Base-by-base conservation (phyloP, 2,113 vertebrate genomes). In the Lasiurus borealis region DNA sequence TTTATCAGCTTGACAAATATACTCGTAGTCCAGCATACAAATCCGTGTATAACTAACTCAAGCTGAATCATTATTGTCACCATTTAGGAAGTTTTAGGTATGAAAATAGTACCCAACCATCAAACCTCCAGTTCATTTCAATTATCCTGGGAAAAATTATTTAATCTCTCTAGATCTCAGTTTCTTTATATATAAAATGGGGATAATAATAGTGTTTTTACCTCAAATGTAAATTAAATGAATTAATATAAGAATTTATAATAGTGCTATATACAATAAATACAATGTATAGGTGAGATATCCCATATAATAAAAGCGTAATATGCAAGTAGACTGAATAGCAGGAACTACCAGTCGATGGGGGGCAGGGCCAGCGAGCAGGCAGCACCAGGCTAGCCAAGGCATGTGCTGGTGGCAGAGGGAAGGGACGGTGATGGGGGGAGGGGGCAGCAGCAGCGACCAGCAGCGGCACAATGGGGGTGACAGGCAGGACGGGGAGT, bases 401-500 rank as follows among this genome's bases (percentile, higher is more conserved):
- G 59, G 9, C 4, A 1, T 11, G 10, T 27, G 59, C 9, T 23
- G 12, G 59, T 10, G 23, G 59, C 9, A 62, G 59, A 27, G 23
- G 59, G 59, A 62, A 0, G 59, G 25, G 23, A 11, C 4, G 4
- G 59, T 62, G 10, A 27, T 62, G 10, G 59, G 57, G 57, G 57
- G 4, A 3, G 54, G n/a, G n/a, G 8, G 3, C 10, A 3, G 23
- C 8, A 4, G 23, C 23, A 62, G 59, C 3, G 0, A 62, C 59
- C 59, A 62, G 23, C 23, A 27, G n/a, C n/a, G n/a, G n/a, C n/a
- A n/a, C n/a, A n/a, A n/a, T n/a, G n/a, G n/a, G 23, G 23, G 57
- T 4, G 10, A 21, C 8, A 23, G 8, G 3, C 1, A 8, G 9
- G 9, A 10, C n/a, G n/a, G n/a, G n/a, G n/a, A n/a, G n/a, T n/a